Conservation (phyloP, 2,888 invertebrate genomes). For the Parnassius apollo region DNA sequence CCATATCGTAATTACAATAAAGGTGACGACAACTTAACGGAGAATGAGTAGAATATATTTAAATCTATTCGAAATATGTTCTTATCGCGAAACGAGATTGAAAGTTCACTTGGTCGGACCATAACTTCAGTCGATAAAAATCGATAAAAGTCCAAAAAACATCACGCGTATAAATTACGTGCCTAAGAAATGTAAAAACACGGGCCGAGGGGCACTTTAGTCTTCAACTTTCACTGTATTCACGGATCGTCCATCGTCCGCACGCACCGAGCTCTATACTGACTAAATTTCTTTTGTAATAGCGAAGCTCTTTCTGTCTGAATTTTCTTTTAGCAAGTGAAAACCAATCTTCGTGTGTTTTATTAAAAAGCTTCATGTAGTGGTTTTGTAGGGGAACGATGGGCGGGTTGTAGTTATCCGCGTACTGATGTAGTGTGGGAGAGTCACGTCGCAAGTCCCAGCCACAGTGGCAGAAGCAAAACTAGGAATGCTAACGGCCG, state of each 20-base stretch:
- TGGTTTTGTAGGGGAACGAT: slow-evolving; percentile 29
- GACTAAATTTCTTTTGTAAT: slow-evolving; percentile 36
- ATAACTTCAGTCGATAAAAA: slow-evolving; percentile 78
- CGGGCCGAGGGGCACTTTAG: slow-evolving; percentile 29
- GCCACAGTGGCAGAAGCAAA: slow-evolving; percentile 46
- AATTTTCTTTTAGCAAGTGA: slow-evolving; percentile 30
- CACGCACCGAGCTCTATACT: slow-evolving; percentile 48
- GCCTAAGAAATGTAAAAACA: slow-evolving; percentile 9
- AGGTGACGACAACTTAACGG: slow-evolving; percentile 63
- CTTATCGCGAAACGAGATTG: slow-evolving; percentile 75
- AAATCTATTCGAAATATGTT: slow-evolving; percentile 35
- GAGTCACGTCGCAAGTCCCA: slow-evolving; percentile 65
- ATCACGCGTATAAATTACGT: slow-evolving; percentile 36
- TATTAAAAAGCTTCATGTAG: slow-evolving; percentile 17
- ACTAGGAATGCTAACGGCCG: slow-evolving; percentile 43
- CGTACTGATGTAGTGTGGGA: slow-evolving; percentile 34
- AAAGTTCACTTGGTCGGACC: slow-evolving; percentile 81
- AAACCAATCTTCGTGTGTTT: slow-evolving; percentile 28
- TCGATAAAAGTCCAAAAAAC: slow-evolving; percentile 65
- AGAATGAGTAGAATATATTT: slow-evolving; percentile 60
- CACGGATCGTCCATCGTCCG: slow-evolving; percentile 47
- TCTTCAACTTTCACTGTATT: slow-evolving; percentile 40
- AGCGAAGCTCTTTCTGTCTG: slow-evolving; percentile 44
- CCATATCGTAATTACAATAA: slow-evolving; percentile 58
- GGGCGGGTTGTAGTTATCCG: slow-evolving; percentile 29